phyloP scores from a whole-genome alignment of 2,113 vertebrate species.

The Ondatra zibethicus region DNA sequence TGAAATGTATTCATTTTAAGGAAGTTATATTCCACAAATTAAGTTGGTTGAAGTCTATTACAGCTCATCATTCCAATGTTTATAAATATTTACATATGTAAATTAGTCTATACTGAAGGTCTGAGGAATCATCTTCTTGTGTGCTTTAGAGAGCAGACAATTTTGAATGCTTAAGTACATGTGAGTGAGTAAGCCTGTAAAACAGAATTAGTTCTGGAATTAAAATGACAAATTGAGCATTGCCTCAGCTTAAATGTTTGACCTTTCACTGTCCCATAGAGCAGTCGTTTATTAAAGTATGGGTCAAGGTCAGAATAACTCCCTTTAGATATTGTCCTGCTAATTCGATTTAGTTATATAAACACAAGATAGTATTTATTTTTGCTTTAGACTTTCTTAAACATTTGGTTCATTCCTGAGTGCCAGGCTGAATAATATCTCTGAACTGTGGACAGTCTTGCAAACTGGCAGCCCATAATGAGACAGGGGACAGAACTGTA shows the following conservation, averaged over 20 bases:
- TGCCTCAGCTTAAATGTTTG: background rate
- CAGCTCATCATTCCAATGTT: slow-evolving; percentile 30
- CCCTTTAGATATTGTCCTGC: background rate
- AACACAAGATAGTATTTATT: background rate
- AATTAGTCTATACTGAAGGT: background rate
- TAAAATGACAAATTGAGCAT: slow-evolving; percentile 35
- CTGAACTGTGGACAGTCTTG: background rate
- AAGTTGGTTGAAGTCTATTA: background rate
- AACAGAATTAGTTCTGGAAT: background rate
- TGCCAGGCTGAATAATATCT: background rate
- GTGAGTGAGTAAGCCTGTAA: background rate
- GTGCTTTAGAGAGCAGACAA: background rate
- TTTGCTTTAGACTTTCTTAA: background rate
- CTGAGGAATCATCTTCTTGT: background rate
- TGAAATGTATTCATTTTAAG: background rate
- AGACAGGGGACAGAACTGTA: background rate
- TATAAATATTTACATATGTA: slow-evolving; percentile 38
- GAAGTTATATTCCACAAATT: slow-evolving; percentile 19
- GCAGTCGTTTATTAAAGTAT: background rate
- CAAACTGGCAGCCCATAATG: background rate
- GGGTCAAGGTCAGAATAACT: background rate
- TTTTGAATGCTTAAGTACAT: background rate
- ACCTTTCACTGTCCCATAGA: background rate
- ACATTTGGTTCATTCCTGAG: background rate
- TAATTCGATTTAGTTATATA: background rate